Evolutionary conservation across 2,113 vertebrate species (phyloP), one percentile per base, ranked within the genome.

Genomic region (Tamias sibiricus): DNA sequence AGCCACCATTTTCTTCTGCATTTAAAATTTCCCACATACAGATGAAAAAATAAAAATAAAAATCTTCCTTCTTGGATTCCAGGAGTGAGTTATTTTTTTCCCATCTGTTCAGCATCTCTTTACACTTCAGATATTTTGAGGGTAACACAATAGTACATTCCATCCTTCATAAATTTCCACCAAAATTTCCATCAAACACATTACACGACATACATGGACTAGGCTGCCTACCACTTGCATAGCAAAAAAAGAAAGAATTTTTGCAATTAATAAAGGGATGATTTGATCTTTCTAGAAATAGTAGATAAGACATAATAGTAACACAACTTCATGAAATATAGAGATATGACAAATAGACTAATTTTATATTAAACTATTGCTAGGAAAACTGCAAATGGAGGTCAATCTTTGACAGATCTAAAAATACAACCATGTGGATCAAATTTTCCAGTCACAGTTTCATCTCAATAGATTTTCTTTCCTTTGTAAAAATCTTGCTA

Each of bases 391-490:
- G 59, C 64, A 97, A 83, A 85, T 6, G 44, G 93, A 93, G 96
- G 93, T 96, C 66, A 97, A 49, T 37, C 92, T 96, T 95, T 97
- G 91, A 96, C 96, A 97, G 95, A 97, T 94, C 59, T 0, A 92
- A 97, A 97, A 98, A 96, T 49, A 84, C 91, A 97, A 49, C 96
- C 42, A 40, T 85, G 93, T 87, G 91, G 92, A 91, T 80, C 35
- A 66, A 66, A 77, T 96, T 98, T 98, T 96, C 96, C 91, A 98
- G 95, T 94, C 96, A 71, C 35, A 91, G 81, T 64, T 88, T 97
- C 91, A 90, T 90, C 90, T 94, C 49, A 92, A 81, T 9, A 95
- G 94, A 97, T 93, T 97, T 97, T 79, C 26, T 35, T 22, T 87
- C 14, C 52, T 92, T 97, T 93, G 64, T 82, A 93, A 95, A 94